Evolutionary conservation across 1,140 invertebrate species (phyloP).

Genomic region (Colletes latitarsis): DNA sequence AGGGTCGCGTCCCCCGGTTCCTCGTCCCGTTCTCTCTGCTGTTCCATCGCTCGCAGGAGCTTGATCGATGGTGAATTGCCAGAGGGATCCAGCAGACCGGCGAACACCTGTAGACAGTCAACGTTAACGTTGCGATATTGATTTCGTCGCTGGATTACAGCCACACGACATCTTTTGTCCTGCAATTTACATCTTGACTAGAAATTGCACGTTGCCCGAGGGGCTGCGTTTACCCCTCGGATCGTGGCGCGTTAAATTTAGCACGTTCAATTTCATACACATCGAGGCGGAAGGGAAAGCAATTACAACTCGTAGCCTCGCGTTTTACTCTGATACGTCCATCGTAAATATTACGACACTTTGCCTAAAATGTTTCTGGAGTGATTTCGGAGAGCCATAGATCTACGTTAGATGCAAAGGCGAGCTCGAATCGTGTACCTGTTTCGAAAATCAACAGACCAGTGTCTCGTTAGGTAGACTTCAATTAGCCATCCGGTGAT

Average conservation of each 20-base stretch:
- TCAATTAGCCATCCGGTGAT: no score
- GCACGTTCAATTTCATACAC: no score
- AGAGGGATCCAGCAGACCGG: constrained; percentile 82
- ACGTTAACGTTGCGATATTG: constrained; percentile 2
- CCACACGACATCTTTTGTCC: background rate
- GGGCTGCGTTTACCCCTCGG: background rate
- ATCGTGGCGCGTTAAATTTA: background rate
- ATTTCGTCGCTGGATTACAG: constrained; percentile 15
- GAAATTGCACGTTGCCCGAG: background rate
- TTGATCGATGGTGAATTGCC: constrained; percentile 80
- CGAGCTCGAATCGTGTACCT: no score
- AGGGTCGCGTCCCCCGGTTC: constrained; percentile 7
- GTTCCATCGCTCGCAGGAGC: constrained; percentile 84
- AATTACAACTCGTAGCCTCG: no score
- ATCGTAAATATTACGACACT: no score
- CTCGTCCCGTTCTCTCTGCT: constrained; percentile 77
- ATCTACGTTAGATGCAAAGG: no score
- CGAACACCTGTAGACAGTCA: constrained; percentile 83
- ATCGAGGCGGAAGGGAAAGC: no score
- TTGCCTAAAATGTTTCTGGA: no score
- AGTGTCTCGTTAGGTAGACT: no score
- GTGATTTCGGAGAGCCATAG: no score
- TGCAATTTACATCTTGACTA: background rate
- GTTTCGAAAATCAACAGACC: no score
- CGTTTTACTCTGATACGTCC: no score